Percentiles rank a stretch among this genome's conserved stretches.
These are phyloP conservation scores for Scaptodrosophila lebanonensis DNA, from an alignment of 1,140 invertebrate genomes.

Conservation along the genomic window DNA sequence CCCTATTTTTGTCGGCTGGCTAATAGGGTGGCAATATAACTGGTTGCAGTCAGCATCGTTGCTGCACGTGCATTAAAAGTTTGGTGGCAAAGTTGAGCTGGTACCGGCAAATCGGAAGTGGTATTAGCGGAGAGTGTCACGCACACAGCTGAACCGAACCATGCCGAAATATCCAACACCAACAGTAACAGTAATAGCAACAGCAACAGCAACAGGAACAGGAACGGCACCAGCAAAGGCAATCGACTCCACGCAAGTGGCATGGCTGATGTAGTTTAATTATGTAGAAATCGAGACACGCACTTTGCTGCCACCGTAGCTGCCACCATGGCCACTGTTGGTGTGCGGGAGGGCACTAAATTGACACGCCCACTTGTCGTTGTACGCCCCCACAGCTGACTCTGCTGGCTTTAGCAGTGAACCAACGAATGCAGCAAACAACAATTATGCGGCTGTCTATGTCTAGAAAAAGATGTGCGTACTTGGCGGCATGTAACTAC, in stretches of 20 bases:
- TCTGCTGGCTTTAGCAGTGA: no score
- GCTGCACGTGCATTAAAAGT: conserved; percentile 68
- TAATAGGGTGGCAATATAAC: no score
- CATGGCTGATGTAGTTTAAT: conserved; percentile 61
- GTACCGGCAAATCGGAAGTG: conserved; percentile 55
- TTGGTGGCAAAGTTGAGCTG: conserved; percentile 60
- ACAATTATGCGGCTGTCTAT: conserved; percentile 41
- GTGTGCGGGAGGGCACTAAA: conserved; percentile 17
- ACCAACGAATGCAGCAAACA: conserved; percentile 21
- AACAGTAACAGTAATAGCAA: background rate
- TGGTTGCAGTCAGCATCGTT: no score
- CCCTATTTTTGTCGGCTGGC: no score
- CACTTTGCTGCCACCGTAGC: conserved; percentile 52
- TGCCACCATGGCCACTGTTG: background rate
- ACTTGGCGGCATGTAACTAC: no score
- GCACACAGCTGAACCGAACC: no score
- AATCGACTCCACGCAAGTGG: conserved; percentile 20
- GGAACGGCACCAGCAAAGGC: no score
- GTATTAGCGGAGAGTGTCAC: conserved; percentile 24
- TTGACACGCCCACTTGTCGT: conserved; percentile 55
- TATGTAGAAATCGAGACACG: conserved; percentile 74
- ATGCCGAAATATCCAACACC: no score
- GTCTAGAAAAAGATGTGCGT: no score
- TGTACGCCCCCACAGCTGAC: conserved; percentile 38
- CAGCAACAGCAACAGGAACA: background rate